Evolutionary conservation across 2,113 vertebrate species (phyloP), one percentile per base, ranked within the genome.

Genomic region (Lethenteron reissneri): DNA sequence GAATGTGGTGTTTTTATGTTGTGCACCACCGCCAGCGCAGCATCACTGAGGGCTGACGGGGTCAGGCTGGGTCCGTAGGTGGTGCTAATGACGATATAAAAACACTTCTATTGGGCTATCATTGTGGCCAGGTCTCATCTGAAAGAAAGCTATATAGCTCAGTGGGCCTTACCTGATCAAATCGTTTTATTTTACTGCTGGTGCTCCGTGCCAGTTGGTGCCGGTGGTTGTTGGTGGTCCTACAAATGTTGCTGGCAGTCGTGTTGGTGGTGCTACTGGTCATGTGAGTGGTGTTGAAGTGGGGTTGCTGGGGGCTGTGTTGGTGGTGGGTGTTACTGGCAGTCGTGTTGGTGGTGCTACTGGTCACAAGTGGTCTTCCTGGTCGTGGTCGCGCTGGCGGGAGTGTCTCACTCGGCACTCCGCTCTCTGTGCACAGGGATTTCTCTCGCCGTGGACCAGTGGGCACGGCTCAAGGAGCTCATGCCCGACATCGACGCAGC

Each of bases 401-500:
- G 10, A 17, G 11, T 68, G 64, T 10, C 25, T n/a, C n/a, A 68
- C n/a, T 25, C 11, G 7, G 64, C n/a, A 68, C 10, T 68, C n/a
- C 25, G 10, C 25, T 68, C n/a, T 68, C n/a, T 25, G 9, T n/a
- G 7, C 25, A 25, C 64, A 68, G 64, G 64, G 25, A 68, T 68
- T 68, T n/a, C 64, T 17, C 64, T 68, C 64, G n/a, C n/a, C n/a
- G 64, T 68, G 64, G 64, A 68, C 10, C 64, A 68, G 25, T 68
- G 64, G 64, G 25, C n/a, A n/a, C 64, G 64, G n/a, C 25, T 68
- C n/a, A 68, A 68, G 64, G 64, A 68, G 64, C 64, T 68, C 64
- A 68, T 68, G n/a, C 64, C 64, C n/a, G 64, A 68, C n/a, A 68
- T 68, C 10, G 64, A 68, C 64, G 25, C 64, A n/a, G 64, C 64